A percentile compares a stretch with the other conserved stretches of the same genome.
phyloP scores from a whole-genome alignment of 1,140 invertebrate species.

The Drosophila repletoides region DNA sequence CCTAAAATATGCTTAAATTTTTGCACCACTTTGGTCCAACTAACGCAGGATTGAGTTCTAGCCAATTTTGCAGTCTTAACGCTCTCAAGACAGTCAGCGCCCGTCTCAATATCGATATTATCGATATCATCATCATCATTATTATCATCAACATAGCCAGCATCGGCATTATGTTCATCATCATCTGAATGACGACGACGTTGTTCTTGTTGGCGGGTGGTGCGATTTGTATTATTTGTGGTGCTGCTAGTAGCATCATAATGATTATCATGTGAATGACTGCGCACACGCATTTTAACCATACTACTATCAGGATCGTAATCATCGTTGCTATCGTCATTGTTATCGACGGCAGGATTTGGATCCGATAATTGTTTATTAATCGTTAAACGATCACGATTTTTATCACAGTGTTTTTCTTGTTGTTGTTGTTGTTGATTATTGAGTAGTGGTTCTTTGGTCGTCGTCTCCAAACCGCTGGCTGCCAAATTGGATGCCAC shows the following conservation, averaged over 20 bases:
- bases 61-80: conserved; percentile 67
- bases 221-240: conserved; percentile 6
- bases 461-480: conserved; percentile 56
- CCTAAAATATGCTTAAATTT: conserved; percentile 80
- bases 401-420: conserved; percentile 40
- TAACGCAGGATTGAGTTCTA: conserved; percentile 76
- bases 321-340: conserved; percentile 19
- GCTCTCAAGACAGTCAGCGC: conserved; percentile 54
- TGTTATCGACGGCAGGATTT: not conserved
- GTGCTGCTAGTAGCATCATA: conserved; percentile 36
- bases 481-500: conserved; percentile 68
- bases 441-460: conserved; percentile 55
- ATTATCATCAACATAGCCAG: conserved; percentile 1
- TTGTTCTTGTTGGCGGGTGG: conserved; percentile 33
- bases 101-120: conserved; percentile 48
- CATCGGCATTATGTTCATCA: conserved; percentile 1
- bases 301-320: conserved; percentile 15
- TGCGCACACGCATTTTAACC: conserved; percentile 52
- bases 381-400: conserved; percentile 26
- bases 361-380: conserved; percentile 21
- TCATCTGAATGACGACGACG: conserved; percentile 9
- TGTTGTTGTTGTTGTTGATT: conserved; percentile 27
- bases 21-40: conserved; percentile 80
- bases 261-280: conserved; percentile 69
- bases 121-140: conserved; percentile 15